phyloP scores from a whole-genome alignment of 2,888 invertebrate species.

The Meganola albula region DNA sequence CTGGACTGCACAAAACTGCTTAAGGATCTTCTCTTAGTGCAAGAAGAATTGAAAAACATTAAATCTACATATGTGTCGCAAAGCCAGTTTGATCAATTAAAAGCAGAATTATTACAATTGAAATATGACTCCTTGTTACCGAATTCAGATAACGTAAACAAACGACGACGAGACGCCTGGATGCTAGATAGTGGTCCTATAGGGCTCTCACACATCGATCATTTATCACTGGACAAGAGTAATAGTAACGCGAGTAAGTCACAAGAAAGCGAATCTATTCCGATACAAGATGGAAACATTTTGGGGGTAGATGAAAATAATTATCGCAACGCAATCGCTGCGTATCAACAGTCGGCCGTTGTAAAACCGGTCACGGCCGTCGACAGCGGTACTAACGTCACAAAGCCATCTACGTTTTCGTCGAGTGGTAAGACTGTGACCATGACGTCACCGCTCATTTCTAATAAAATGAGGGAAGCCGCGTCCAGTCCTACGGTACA shows the following conservation, averaged over 20 bases:
- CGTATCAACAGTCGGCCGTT: too few species aligned
- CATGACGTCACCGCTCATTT: conserved; percentile 7
- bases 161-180: too few species aligned
- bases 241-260: too few species aligned
- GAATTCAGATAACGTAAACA: too few species aligned
- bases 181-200: conserved; percentile 1
- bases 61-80: not conserved
- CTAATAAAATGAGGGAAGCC: too few species aligned
- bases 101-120: not conserved
- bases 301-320: not conserved
- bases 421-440: conserved; percentile 4
- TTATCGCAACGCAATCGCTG: not conserved
- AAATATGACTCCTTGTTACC: not conserved
- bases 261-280: too few species aligned
- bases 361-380: too few species aligned
- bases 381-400: too few species aligned
- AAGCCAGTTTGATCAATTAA: not conserved
- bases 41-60: not conserved
- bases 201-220: conserved; percentile 1
- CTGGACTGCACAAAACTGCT: not conserved
- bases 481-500: too few species aligned
- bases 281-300: not conserved
- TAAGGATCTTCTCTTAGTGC: not conserved
- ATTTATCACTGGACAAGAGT: not conserved
- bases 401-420: too few species aligned